A percentile compares a stretch with the other conserved stretches of the same genome.
Evolutionary conservation across 2,797 vertebrate species (phyloP).

Genomic region (Hypotaenidia philippensis): DNA sequence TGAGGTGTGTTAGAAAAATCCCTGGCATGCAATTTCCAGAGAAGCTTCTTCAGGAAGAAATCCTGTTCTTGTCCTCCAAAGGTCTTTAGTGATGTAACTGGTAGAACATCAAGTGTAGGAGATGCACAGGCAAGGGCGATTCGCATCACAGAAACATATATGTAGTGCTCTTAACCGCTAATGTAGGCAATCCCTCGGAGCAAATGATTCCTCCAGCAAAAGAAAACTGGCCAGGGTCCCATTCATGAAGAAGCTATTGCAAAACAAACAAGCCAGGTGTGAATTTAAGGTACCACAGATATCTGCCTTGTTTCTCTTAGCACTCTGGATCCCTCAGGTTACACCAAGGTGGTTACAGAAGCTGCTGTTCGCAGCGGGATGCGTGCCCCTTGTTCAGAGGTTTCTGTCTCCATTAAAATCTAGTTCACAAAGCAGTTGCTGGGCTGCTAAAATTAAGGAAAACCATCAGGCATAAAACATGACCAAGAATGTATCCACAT

Average conservation of each 20-base stretch:
- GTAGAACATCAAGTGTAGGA: not conserved
- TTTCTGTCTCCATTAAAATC: not conserved
- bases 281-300: not conserved
- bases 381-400: not conserved
- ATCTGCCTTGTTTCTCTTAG: not conserved
- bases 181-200: not conserved
- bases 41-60: constrained; percentile 16
- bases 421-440: not conserved
- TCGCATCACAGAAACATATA: not conserved
- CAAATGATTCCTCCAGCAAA: not conserved
- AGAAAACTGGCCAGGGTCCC: not conserved
- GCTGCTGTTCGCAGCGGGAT: not conserved
- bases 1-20: constrained; percentile 7
- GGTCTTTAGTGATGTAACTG: not conserved
- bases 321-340: not conserved
- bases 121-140: not conserved
- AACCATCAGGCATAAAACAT: not conserved
- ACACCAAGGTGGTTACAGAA: not conserved
- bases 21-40: not conserved
- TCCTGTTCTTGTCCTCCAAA: not conserved
- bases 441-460: not conserved
- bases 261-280: not conserved
- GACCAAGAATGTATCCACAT: not conserved
- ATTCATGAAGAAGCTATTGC: not conserved
- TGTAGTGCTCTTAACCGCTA: not conserved